Percentiles rank a stretch among this genome's conserved stretches.
These are phyloP conservation scores for Lepus europaeus DNA, from an alignment of 2,113 vertebrate species.

Conservation along the genomic window DNA sequence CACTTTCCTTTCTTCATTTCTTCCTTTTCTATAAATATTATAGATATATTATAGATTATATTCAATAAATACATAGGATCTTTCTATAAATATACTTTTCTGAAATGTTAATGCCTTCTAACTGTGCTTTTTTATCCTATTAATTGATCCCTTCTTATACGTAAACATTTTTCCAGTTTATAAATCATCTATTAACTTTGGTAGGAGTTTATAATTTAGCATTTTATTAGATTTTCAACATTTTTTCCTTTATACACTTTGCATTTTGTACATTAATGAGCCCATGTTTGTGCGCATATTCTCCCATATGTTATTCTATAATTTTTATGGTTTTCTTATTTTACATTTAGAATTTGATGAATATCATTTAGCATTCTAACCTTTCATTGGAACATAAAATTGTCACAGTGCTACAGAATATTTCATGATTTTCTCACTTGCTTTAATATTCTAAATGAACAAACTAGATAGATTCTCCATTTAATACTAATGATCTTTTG, in stretches of 20 bases:
- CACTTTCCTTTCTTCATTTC: neutral
- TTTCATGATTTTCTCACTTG: neutral
- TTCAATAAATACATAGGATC: too few species aligned
- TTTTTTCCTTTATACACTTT: conserved; percentile 1
- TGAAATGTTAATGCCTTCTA: conserved; percentile 5
- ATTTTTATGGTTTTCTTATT: neutral
- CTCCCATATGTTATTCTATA: neutral
- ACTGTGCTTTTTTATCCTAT: neutral
- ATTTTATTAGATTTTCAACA: neutral
- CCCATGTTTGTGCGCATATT: neutral
- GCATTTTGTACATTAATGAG: neutral
- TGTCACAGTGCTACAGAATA: neutral
- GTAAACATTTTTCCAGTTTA: neutral
- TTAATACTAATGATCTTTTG: neutral
- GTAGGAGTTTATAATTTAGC: neutral
- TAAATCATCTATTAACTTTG: neutral
- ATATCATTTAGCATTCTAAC: neutral
- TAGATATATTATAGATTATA: too few species aligned
- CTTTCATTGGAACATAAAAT: neutral
- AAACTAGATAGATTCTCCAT: neutral
- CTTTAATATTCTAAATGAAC: conserved; percentile 14
- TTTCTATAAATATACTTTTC: neutral
- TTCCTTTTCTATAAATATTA: too few species aligned
- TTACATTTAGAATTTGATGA: conserved; percentile 16
- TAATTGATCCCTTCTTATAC: neutral